Percentiles rank a stretch among this genome's conserved stretches.
Conservation (phyloP, 1,140 invertebrate genomes). For the Solenopsis invicta region DNA sequence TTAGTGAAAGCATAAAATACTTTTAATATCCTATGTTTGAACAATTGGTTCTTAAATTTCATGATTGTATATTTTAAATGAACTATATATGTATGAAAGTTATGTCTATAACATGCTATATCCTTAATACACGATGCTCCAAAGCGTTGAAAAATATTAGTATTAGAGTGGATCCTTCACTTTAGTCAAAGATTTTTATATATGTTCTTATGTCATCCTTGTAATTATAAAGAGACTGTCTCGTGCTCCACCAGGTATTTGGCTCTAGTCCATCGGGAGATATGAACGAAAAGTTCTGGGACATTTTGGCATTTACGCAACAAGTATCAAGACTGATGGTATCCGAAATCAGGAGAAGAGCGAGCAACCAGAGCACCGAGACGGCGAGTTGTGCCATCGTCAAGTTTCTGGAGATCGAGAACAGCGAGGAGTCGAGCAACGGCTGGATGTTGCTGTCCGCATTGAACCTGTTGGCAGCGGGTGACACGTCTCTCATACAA, state of each 20-base stretch:
- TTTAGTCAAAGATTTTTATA: neutral
- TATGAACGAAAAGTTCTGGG: conserved; percentile 98
- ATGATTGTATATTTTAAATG: no score
- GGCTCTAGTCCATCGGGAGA: conserved; percentile 95
- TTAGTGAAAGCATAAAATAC: no score
- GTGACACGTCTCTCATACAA: conserved; percentile 92
- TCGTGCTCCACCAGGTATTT: conserved; percentile 91
- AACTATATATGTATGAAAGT: no score
- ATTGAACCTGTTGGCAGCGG: conserved; percentile 95
- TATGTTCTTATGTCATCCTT: neutral
- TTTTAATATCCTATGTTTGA: no score
- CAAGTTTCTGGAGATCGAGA: conserved; percentile 97
- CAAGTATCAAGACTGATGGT: conserved; percentile 98
- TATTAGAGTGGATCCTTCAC: neutral
- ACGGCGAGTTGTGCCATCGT: conserved; percentile 98
- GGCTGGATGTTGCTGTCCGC: conserved; percentile 98
- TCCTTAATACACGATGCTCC: no score
- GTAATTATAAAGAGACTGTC: neutral
- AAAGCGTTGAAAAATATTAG: neutral
- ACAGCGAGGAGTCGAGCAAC: conserved; percentile 96
- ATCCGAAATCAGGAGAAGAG: conserved; percentile 96
- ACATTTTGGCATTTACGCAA: conserved; percentile 96
- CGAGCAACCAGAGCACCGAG: conserved; percentile 98
- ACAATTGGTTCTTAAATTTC: no score
- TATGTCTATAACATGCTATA: no score